phyloP scores from a whole-genome alignment of 2,888 invertebrate genomes.

The Lasioglossum vierecki region DNA sequence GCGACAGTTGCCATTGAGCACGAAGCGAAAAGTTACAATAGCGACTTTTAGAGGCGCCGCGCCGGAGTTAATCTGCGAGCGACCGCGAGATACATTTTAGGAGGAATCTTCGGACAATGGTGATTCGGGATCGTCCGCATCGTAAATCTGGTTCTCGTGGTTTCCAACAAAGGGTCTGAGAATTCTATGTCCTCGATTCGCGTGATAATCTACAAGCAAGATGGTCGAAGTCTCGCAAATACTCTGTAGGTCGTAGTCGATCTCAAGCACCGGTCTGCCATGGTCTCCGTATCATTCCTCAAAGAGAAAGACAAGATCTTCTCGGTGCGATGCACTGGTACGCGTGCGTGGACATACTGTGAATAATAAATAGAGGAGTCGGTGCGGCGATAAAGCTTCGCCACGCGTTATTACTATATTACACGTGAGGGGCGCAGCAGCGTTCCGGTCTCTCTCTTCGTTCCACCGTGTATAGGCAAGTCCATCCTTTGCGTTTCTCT shows the following conservation, averaged over 20 bases:
- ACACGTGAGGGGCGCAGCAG: conserved; percentile 70
- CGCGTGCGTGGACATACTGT: conserved; percentile 66
- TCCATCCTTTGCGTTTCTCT: conserved; percentile 19
- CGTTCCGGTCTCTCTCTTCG: conserved; percentile 29
- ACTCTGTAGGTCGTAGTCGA: not conserved
- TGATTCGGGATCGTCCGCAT: not conserved
- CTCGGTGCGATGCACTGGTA: conserved; percentile 16
- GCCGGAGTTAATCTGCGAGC: not conserved
- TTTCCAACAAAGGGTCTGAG: not conserved
- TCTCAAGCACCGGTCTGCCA: not conserved
- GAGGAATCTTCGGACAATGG: conserved; percentile 7
- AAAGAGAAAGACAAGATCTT: conserved; percentile 45
- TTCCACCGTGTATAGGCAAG: conserved; percentile 6
- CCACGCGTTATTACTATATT: conserved; percentile 78
- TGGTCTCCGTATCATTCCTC: conserved; percentile 6
- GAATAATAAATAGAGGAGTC: conserved; percentile 75
- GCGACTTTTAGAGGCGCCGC: not conserved
- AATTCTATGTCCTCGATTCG: not conserved
- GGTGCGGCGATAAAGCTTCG: conserved; percentile 72
- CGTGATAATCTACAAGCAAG: conserved; percentile 2
- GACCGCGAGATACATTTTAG: conserved; percentile 2
- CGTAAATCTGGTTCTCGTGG: not conserved
- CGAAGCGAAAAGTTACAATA: not conserved
- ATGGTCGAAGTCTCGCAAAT: not conserved
- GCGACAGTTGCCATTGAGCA: not conserved